Conservation (phyloP, 2,113 vertebrate genomes). For the Oriolus oriolus region DNA sequence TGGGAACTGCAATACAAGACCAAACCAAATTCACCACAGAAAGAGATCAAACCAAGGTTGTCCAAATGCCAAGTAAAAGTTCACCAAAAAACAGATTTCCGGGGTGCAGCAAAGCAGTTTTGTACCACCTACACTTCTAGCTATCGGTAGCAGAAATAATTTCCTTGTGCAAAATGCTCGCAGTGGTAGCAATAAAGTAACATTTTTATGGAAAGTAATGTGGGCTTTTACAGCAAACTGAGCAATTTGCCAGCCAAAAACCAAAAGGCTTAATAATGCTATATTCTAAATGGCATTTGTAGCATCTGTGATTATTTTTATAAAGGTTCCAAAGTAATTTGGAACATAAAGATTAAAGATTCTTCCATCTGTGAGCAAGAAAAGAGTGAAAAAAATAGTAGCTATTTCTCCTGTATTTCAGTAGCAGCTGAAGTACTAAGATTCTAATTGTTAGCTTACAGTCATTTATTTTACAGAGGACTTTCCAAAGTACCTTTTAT, state of each 20-base stretch:
- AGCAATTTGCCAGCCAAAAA: constrained; percentile 44
- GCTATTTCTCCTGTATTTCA: constrained; percentile 13
- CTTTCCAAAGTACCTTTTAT: neutral
- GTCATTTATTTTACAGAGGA: neutral
- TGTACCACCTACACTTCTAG: neutral
- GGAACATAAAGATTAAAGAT: constrained; percentile 49
- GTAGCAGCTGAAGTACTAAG: neutral
- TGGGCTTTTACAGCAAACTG: constrained; percentile 29
- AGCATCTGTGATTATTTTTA: constrained; percentile 44
- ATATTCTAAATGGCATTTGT: constrained; percentile 43
- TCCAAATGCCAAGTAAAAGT: neutral
- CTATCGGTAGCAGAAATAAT: neutral
- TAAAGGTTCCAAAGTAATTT: constrained; percentile 52
- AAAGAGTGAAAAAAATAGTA: neutral
- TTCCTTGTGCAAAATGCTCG: constrained; percentile 9
- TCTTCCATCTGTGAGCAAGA: constrained; percentile 29
- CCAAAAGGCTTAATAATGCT: constrained; percentile 39
- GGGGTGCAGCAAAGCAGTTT: neutral
- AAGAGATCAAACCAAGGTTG: neutral
- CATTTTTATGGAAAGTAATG: constrained; percentile 28
- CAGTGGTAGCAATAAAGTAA: constrained; percentile 16
- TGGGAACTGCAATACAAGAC: neutral
- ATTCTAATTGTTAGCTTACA: constrained; percentile 44
- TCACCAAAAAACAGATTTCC: neutral
- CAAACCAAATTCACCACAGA: neutral